A percentile compares a stretch with the other conserved stretches of the same genome.
phyloP scores from a whole-genome alignment of 2,113 vertebrate species.

The Lycaon pictus region DNA sequence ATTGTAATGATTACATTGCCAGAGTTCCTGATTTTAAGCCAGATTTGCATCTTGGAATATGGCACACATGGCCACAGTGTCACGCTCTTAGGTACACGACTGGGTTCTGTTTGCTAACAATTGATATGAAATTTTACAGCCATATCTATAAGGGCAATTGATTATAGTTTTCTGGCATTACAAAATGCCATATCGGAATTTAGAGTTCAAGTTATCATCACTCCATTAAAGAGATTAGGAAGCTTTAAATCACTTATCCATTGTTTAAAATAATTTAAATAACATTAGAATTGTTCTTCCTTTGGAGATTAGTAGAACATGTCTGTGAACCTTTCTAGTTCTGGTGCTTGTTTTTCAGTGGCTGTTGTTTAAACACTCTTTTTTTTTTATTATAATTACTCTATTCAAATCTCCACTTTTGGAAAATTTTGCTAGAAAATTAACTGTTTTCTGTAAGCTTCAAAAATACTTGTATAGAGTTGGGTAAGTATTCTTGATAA shows the following conservation, averaged over 20 bases:
- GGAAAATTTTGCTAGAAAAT: neutral
- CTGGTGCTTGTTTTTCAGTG: neutral
- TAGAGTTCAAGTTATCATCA: neutral
- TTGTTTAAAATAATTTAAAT: neutral
- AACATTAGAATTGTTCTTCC: neutral
- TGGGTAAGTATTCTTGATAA: neutral
- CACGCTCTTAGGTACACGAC: neutral
- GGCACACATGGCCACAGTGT: neutral
- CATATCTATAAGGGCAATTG: neutral
- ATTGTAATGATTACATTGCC: neutral
- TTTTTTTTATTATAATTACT: neutral
- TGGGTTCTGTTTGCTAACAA: neutral
- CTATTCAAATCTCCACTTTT: neutral
- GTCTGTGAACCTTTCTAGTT: neutral
- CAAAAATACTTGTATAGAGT: neutral
- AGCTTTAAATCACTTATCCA: neutral
- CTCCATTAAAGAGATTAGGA: conserved; percentile 16
- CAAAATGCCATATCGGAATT: neutral
- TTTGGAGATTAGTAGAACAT: neutral
- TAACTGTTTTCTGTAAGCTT: neutral
- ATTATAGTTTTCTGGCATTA: neutral
- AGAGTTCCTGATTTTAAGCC: neutral
- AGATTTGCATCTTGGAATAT: neutral
- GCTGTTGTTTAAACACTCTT: neutral
- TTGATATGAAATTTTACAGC: neutral